Conservation (phyloP, 35 echinoderm and acorn worm species). For the Chiridota heheva region DNA sequence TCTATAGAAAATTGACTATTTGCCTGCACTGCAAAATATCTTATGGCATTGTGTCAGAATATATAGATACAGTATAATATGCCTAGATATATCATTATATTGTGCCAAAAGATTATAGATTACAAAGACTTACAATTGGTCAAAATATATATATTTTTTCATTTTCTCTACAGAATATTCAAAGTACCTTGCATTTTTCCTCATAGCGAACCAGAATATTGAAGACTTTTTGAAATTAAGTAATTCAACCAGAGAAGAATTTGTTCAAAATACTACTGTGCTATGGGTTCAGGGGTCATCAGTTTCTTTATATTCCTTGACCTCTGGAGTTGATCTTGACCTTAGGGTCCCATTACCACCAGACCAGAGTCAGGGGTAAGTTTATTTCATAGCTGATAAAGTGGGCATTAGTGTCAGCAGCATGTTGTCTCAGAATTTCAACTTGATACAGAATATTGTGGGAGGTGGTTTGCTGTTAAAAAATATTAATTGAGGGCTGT, state of each 20-base stretch:
- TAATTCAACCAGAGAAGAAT: conserved; percentile 23
- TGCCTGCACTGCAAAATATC: no score
- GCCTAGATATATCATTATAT: no score
- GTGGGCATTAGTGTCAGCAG: neutral
- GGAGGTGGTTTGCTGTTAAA: no score
- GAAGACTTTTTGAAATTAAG: conserved; percentile 32
- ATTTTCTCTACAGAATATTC: conserved; percentile 6
- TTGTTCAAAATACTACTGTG: neutral
- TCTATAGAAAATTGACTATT: no score
- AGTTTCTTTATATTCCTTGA: conserved; percentile 27
- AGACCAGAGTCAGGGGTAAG: conserved; percentile 1
- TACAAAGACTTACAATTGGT: no score
- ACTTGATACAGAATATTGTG: no score
- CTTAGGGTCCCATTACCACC: conserved; percentile 9
- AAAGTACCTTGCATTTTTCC: conserved; percentile 32
- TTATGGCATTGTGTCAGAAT: no score
- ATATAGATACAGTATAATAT: no score
- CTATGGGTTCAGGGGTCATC: conserved; percentile 27
- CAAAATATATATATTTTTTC: neutral
- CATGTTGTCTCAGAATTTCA: no score
- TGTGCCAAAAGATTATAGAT: no score
- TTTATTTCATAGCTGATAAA: conserved; percentile 20
- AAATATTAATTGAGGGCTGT: no score
- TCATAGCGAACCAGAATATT: conserved; percentile 52
- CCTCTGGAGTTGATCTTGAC: conserved; percentile 12